Conservation (phyloP, 2,113 vertebrate species). For the Nettapus auritus region DNA sequence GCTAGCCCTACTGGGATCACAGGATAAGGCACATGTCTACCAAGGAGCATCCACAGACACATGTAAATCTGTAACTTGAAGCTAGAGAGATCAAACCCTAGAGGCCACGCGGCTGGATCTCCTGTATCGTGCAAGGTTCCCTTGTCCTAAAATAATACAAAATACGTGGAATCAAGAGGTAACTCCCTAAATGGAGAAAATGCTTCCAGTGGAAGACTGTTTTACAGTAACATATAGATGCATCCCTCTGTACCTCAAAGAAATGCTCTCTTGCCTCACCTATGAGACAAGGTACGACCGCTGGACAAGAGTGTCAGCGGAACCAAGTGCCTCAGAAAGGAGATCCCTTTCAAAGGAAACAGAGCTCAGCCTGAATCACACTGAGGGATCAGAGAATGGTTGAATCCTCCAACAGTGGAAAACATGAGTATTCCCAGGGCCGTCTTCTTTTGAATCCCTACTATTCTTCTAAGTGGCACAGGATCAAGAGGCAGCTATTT, state of each 20-base stretch:
- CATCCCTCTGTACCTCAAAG: not conserved
- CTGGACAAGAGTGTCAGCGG: not conserved
- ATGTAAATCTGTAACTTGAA: not conserved
- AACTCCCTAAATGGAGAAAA: not conserved
- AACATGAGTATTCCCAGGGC: not conserved
- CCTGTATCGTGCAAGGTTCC: not conserved
- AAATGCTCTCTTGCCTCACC: not conserved
- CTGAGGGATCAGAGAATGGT: not conserved
- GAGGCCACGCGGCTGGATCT: not conserved
- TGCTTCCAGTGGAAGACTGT: not conserved
- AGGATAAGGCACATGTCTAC: not conserved
- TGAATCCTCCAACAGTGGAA: not conserved
- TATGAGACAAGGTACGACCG: not conserved
- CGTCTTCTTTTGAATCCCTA: not conserved
- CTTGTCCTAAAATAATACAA: not conserved
- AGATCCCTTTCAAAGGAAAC: not conserved
- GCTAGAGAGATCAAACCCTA: not conserved
- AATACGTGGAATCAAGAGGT: not conserved
- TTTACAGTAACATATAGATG: not conserved
- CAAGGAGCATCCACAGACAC: not conserved
- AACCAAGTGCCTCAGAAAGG: not conserved
- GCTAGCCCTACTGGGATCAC: not conserved
- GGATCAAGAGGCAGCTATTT: not conserved
- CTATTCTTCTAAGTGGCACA: not conserved
- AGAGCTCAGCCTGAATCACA: not conserved